A percentile compares a stretch with the other conserved stretches of the same genome.
Conservation (phyloP, 2,888 invertebrate genomes). For the Petrolisthes cinctipes region DNA sequence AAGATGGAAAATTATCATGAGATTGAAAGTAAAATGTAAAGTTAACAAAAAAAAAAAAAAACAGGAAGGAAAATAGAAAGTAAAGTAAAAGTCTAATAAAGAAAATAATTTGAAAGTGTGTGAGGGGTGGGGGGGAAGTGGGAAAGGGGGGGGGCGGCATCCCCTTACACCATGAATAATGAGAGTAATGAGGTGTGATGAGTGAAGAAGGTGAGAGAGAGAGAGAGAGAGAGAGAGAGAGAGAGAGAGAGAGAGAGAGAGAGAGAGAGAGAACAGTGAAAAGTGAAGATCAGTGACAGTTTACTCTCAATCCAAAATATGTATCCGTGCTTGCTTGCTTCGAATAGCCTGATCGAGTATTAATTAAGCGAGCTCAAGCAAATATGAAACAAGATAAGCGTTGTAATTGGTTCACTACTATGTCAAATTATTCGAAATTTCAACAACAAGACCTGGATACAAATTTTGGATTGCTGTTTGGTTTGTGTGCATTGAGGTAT, state of each 20-base stretch:
- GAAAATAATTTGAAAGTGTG: neutral
- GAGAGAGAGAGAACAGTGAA: neutral
- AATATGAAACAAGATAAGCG: neutral
- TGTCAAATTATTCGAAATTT: no score
- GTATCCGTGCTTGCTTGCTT: no score
- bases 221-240: constrained; percentile 8
- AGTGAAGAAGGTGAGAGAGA: neutral
- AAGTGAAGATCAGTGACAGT: neutral
- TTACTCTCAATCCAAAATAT: no score
- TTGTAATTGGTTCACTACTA: no score
- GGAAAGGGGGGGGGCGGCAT: neutral
- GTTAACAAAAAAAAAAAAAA: neutral
- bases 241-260: neutral
- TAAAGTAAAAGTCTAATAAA: neutral
- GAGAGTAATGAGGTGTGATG: neutral
- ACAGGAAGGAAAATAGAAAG: neutral
- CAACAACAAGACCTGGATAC: no score
- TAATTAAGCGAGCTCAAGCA: no score
- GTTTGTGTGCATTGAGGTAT: no score
- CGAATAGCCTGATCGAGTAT: no score
- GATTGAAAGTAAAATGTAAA: neutral
- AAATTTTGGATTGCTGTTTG: no score
- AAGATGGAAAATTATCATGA: neutral
- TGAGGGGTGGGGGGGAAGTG: neutral
- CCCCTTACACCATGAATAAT: neutral